Percentiles rank a stretch among this genome's conserved stretches.
Conservation (phyloP, 2,888 invertebrate genomes). For the Neoascia interrupta region DNA sequence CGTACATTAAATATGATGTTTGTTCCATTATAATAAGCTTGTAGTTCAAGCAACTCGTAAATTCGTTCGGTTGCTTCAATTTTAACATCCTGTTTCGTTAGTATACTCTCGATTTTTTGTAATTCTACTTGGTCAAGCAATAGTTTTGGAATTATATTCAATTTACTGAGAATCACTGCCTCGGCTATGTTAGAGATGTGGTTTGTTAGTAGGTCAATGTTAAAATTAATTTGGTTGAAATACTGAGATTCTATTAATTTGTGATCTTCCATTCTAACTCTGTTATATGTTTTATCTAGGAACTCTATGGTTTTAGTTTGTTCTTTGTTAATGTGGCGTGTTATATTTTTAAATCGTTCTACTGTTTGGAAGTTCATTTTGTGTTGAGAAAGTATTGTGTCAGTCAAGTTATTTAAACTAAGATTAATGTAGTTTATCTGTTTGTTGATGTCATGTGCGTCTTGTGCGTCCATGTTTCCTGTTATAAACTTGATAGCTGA, state of each 20-base stretch:
- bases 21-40: conserved; percentile 40
- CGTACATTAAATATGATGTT: conserved; percentile 4
- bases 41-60: conserved; percentile 43
- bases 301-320: conserved; percentile 2
- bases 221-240: conserved; percentile 9
- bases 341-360: conserved; percentile 20
- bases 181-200: conserved; percentile 30
- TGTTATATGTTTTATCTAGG: background rate
- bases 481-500: background rate
- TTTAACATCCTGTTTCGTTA: conserved; percentile 21
- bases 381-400: background rate
- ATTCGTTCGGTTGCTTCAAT: conserved; percentile 44
- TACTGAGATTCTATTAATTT: conserved; percentile 6
- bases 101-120: background rate
- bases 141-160: conserved; percentile 44
- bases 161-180: conserved; percentile 26
- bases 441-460: background rate
- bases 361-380: conserved; percentile 10
- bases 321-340: conserved; percentile 14
- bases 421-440: background rate
- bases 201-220: conserved; percentile 5
- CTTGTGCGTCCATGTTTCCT: conserved; percentile 12
- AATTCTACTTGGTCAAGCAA: conserved; percentile 29
- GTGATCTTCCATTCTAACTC: background rate
- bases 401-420: background rate